A percentile compares a stretch with the other conserved stretches of the same genome.
Conservation (phyloP, 2,797 vertebrate genomes). For the Zalophus californianus region DNA sequence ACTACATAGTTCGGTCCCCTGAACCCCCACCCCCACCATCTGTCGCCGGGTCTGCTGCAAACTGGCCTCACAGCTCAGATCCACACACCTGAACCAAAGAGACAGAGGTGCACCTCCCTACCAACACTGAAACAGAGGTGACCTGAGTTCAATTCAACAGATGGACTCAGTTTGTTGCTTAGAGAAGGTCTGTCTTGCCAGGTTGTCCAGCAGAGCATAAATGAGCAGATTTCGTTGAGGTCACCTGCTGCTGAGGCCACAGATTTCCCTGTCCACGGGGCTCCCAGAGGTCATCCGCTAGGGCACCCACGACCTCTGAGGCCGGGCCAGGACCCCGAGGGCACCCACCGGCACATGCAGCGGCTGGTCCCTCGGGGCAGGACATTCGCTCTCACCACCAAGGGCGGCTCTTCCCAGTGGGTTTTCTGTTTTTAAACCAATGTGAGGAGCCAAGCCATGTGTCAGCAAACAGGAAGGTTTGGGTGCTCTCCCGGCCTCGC, state of each 20-base stretch:
- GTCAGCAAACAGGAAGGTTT: slow-evolving; percentile 95
- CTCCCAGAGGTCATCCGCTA: slow-evolving; percentile 51
- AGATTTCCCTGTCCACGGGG: slow-evolving; percentile 46
- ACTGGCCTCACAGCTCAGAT: neutral
- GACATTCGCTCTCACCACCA: slow-evolving; percentile 87
- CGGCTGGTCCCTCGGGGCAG: slow-evolving; percentile 84
- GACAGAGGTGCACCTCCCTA: too few relatives aligned
- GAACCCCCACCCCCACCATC: neutral
- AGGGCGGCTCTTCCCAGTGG: slow-evolving; percentile 89
- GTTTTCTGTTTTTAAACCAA: slow-evolving; percentile 83
- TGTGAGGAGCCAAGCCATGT: slow-evolving; percentile 93
- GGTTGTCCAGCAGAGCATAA: neutral
- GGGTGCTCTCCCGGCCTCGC: slow-evolving; percentile 91
- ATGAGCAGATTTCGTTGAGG: neutral
- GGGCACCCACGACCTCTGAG: neutral
- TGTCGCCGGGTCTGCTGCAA: neutral
- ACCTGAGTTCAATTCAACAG: neutral
- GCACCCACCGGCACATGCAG: slow-evolving; percentile 74
- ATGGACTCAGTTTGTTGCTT: neutral
- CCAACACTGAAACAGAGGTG: too few relatives aligned
- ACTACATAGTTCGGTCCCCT: neutral
- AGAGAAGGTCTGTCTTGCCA: neutral
- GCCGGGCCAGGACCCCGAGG: neutral
- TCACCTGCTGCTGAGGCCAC: slow-evolving; percentile 8
- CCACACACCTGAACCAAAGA: neutral